phyloP scores from a whole-genome alignment of 2,113 vertebrate genomes.

The Gulo gulo region DNA sequence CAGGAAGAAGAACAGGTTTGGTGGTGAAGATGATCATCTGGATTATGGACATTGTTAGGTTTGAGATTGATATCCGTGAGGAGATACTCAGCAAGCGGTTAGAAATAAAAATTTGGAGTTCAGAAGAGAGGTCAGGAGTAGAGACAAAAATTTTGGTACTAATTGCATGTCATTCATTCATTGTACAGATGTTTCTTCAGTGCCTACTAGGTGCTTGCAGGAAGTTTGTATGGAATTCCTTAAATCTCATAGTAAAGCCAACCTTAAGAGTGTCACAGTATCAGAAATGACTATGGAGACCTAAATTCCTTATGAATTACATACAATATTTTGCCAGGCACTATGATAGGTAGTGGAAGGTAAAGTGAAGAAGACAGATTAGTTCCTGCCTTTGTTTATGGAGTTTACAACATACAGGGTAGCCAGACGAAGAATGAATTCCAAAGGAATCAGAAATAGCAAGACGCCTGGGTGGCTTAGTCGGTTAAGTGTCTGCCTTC shows the following conservation, averaged over 20 bases:
- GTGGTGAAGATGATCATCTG: background rate
- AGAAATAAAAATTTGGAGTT: slow-evolving; percentile 38
- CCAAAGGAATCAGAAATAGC: background rate
- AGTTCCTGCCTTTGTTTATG: background rate
- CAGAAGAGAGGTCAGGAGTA: background rate
- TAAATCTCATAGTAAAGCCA: background rate
- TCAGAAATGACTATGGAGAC: background rate
- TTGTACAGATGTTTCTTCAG: background rate
- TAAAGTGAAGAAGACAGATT: background rate
- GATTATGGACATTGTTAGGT: slow-evolving; percentile 20
- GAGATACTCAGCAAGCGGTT: background rate
- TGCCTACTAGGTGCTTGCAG: background rate
- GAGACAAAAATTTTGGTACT: background rate
- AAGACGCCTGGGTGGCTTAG: background rate
- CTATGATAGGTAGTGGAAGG: background rate
- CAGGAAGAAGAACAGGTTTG: slow-evolving; percentile 55
- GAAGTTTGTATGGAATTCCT: background rate
- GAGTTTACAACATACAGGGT: background rate
- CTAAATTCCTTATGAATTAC: background rate
- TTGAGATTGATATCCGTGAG: background rate
- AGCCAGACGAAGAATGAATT: background rate
- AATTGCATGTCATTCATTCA: background rate
- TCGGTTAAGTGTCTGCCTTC: background rate
- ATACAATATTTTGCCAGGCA: background rate
- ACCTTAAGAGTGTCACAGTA: background rate